Conservation (phyloP, 64 coral and sea anemone species). For the Porites lutea region DNA sequence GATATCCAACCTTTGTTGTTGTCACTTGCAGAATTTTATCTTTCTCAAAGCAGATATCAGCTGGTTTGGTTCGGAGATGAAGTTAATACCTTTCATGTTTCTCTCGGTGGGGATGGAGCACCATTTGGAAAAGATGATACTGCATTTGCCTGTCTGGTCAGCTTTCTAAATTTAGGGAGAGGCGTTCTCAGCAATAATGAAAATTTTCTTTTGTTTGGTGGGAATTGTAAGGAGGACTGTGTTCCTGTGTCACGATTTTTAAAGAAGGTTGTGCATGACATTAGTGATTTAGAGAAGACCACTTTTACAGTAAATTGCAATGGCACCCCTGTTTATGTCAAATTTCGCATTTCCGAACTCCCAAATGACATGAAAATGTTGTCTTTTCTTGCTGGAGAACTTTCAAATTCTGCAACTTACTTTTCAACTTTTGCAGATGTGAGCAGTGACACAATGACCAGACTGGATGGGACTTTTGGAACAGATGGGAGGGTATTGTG, state of each 20-base stretch:
- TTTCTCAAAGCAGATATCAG: conserved; percentile 7
- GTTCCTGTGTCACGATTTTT: conserved; percentile 28
- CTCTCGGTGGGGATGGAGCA: conserved; percentile 42
- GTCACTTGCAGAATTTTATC: conserved; percentile 27
- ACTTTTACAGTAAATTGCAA: background rate
- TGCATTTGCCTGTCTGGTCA: conserved; percentile 39
- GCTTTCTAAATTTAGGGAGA: conserved; percentile 44
- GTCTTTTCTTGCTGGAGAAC: conserved; percentile 48
- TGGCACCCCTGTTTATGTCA: conserved; percentile 12
- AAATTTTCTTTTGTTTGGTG: conserved; percentile 60
- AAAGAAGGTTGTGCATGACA: background rate
- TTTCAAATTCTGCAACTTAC: conserved; percentile 30
- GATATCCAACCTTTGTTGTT: background rate
- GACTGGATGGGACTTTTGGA: conserved; percentile 25
- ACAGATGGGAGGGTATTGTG: background rate
- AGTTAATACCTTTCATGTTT: conserved; percentile 46
- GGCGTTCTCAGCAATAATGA: conserved; percentile 58
- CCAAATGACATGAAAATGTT: conserved; percentile 81
- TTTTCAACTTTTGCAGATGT: conserved; percentile 63
- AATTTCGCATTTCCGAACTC: conserved; percentile 18
- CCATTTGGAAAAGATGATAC: conserved; percentile 56
- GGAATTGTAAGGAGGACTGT: conserved; percentile 29
- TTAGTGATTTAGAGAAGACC: conserved; percentile 27
- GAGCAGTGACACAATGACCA: background rate
- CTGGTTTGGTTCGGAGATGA: conserved; percentile 25